These are phyloP conservation scores for Bombus confusus DNA, from an alignment of 1,140 invertebrate species.

Conservation along the genomic window DNA sequence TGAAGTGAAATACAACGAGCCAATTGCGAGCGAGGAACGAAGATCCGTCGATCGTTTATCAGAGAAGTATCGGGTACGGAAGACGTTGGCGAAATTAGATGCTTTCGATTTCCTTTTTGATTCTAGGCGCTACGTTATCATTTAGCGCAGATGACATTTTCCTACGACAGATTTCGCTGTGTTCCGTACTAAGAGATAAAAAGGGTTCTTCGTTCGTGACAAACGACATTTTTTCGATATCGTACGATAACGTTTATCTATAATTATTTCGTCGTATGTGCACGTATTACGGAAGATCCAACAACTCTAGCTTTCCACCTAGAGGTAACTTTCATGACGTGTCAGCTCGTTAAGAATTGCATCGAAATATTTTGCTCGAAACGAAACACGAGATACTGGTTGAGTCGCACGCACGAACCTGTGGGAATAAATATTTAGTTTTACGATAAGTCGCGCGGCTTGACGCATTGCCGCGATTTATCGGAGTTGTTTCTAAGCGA, in stretches of 20 bases:
- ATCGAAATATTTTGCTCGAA: constrained; percentile 27
- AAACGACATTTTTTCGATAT: not conserved
- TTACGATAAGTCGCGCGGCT: not conserved
- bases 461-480: constrained; percentile 20
- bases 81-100: constrained; percentile 22
- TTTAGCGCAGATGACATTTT: not conserved
- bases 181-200: not conserved
- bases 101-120: not conserved
- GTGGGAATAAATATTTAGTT: constrained; percentile 20
- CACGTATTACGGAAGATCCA: not conserved
- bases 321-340: constrained; percentile 39
- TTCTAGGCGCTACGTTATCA: not conserved
- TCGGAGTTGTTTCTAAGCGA: not conserved
- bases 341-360: constrained; percentile 43
- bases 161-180: not conserved
- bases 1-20: constrained; percentile 33
- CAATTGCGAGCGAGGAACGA: not conserved
- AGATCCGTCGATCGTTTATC: constrained; percentile 10
- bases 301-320: too few relatives aligned
- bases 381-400: constrained; percentile 15
- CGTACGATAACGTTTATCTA: not conserved
- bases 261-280: constrained; percentile 19
- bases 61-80: not conserved
- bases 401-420: constrained; percentile 17
- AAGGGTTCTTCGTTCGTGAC: too few relatives aligned